Evolutionary conservation across 2,797 vertebrate species (phyloP).

Genomic region (Garrulus glandarius): DNA sequence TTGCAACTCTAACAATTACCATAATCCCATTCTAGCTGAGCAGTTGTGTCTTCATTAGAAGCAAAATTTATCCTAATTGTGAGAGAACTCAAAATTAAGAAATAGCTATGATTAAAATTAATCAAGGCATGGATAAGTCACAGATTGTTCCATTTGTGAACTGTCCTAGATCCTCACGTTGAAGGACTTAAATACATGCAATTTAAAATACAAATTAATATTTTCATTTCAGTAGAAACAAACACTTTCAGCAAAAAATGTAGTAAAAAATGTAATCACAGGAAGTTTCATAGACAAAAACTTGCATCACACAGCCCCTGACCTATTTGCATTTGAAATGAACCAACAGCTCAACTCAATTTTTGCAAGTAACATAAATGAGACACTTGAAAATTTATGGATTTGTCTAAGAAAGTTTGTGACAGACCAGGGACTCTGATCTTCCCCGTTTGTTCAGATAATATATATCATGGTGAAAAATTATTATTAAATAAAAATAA

Average conservation of each 20-base stretch:
- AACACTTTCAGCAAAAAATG: not conserved
- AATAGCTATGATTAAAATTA: slow-evolving; percentile 58
- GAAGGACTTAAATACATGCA: not conserved
- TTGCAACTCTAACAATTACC: slow-evolving; percentile 61
- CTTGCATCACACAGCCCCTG: not conserved
- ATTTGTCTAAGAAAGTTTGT: not conserved
- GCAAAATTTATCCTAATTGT: slow-evolving; percentile 58
- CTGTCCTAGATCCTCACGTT: not conserved
- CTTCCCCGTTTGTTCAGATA: not conserved
- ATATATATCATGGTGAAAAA: not conserved
- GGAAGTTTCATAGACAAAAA: not conserved
- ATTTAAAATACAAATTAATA: not conserved
- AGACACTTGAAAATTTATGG: not conserved
- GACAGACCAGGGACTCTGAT: not conserved
- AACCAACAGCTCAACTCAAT: not conserved
- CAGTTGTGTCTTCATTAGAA: slow-evolving; percentile 55
- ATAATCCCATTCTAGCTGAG: slow-evolving; percentile 65
- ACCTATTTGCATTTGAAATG: not conserved
- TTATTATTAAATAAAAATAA: not conserved
- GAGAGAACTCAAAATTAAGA: slow-evolving; percentile 55
- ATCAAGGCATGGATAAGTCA: slow-evolving; percentile 28
- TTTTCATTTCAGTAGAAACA: not conserved
- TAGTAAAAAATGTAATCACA: not conserved
- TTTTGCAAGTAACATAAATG: not conserved
- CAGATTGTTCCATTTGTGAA: slow-evolving; percentile 24